Conservation (phyloP, 2,888 invertebrate genomes). For the Standfussiana lucernea region DNA sequence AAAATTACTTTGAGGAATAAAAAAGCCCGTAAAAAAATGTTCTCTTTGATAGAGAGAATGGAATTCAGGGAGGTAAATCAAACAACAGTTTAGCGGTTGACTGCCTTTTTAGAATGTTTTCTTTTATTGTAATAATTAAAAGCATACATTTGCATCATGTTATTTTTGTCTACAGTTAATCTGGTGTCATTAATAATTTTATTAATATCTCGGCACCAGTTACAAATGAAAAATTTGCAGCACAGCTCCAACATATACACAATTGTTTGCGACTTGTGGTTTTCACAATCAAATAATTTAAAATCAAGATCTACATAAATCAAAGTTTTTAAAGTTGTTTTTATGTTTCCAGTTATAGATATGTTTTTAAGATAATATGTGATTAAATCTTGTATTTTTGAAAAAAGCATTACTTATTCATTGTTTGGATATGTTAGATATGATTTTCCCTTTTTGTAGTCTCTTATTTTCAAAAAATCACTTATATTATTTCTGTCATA, state of each 20-base stretch:
- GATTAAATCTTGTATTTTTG: constrained; percentile 6
- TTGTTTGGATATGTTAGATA: no score
- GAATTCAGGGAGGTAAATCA: constrained; percentile 19
- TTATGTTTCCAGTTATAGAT: constrained; percentile 1
- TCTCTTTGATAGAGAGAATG: background rate
- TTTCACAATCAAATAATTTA: constrained; percentile 19
- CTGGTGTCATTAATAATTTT: constrained; percentile 21
- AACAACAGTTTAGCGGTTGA: constrained; percentile 23
- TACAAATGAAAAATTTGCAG: constrained; percentile 26
- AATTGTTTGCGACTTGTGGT: constrained; percentile 6
- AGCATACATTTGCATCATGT: background rate
- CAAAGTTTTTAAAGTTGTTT: background rate
- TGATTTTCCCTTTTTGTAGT: background rate
- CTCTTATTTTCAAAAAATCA: constrained; percentile 15
- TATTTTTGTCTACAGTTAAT: background rate
- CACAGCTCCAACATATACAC: constrained; percentile 7
- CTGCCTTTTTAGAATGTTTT: constrained; percentile 21
- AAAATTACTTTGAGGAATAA: constrained; percentile 13
- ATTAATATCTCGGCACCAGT: constrained; percentile 20
- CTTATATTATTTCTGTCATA: background rate
- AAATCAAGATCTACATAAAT: constrained; percentile 13
- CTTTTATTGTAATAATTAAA: constrained; percentile 23
- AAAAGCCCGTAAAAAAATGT: background rate
- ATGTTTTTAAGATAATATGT: background rate
- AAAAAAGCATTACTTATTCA: no score